Evolutionary conservation across 2,113 vertebrate genomes (phyloP).

Genomic region (Peromyscus californicus): DNA sequence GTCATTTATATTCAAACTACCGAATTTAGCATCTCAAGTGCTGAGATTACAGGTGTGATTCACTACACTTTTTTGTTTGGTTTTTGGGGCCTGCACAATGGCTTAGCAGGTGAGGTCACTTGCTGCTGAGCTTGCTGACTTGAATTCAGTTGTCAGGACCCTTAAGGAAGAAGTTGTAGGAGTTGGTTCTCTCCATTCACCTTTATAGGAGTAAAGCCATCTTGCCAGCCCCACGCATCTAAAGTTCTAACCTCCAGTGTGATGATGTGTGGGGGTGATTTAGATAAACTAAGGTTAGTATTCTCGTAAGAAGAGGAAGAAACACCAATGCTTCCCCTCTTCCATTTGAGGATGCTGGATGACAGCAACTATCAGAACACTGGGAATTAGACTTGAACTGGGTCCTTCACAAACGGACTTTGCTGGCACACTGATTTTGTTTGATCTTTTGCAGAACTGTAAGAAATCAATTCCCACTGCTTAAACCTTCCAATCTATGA

Average conservation of each 20-base stretch:
- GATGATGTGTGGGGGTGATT: background rate
- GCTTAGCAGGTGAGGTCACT: background rate
- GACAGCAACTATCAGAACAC: background rate
- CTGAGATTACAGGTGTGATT: background rate
- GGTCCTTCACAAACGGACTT: background rate
- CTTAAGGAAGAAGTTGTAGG: background rate
- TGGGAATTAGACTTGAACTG: background rate
- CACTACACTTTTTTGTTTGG: background rate
- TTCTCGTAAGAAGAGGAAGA: background rate
- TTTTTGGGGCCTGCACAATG: background rate
- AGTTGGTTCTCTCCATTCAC: background rate
- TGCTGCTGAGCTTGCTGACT: background rate
- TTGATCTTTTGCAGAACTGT: background rate
- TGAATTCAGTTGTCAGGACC: background rate
- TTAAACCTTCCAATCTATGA: background rate
- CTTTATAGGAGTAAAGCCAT: background rate
- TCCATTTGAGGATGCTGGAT: background rate
- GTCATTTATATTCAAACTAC: background rate
- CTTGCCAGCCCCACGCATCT: background rate
- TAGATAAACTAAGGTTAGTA: background rate
- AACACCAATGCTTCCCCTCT: background rate
- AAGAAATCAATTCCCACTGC: background rate
- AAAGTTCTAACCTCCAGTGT: background rate
- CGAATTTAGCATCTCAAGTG: background rate
- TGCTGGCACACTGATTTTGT: background rate